phyloP scores from a whole-genome alignment of 2,797 vertebrate genomes.

The Sorex maritimensis region DNA sequence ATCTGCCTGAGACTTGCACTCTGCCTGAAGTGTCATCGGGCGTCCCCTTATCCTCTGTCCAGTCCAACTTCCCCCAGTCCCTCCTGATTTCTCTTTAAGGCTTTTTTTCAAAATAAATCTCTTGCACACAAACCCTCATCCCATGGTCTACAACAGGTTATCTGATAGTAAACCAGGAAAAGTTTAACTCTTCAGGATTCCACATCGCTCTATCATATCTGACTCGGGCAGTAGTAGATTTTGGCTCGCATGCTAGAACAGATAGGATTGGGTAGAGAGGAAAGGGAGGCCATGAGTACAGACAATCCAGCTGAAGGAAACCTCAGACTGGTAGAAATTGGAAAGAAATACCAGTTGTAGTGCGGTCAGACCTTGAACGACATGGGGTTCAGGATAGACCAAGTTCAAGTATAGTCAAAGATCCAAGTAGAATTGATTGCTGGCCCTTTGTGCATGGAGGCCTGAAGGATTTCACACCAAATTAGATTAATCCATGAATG shows the following conservation, averaged over 20 bases:
- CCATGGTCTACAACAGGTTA: not conserved
- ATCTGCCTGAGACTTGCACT: not conserved
- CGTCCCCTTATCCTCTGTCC: not conserved
- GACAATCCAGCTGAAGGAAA: not conserved
- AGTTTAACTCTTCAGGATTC: not conserved
- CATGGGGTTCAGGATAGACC: no score
- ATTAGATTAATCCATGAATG: no score
- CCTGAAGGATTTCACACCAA: no score
- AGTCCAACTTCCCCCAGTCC: not conserved
- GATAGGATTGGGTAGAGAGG: not conserved
- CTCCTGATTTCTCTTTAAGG: not conserved
- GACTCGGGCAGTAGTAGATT: not conserved
- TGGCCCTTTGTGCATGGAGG: no score
- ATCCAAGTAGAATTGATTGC: no score
- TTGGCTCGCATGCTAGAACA: not conserved
- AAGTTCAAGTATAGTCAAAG: no score
- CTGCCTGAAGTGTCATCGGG: not conserved
- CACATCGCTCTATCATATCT: not conserved
- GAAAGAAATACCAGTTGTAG: conserved; percentile 30
- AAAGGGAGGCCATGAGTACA: not conserved
- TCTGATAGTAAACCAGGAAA: not conserved
- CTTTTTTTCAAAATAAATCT: not conserved
- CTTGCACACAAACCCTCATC: not conserved
- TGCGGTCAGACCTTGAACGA: not conserved
- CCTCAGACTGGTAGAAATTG: not conserved